Conservation (phyloP, 2,888 invertebrate genomes). For the Cabera pusaria region DNA sequence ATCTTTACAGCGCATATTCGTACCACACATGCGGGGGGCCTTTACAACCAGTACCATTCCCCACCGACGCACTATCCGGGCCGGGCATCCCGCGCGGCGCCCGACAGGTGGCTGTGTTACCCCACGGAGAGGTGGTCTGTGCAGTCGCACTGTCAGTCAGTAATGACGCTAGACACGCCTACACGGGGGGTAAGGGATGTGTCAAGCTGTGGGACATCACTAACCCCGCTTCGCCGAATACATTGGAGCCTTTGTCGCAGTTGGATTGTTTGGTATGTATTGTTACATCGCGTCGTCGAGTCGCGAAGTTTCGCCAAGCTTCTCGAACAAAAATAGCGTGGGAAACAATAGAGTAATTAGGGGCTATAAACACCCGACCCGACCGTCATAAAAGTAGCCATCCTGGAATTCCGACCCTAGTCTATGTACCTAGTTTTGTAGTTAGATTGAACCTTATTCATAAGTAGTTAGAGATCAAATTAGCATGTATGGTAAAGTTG, state of each 20-base stretch:
- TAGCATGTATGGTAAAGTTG: too few species aligned
- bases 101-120: slow-evolving; percentile 93
- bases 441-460: too few species aligned
- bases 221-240: slow-evolving; percentile 91
- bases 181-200: slow-evolving; percentile 98
- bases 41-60: slow-evolving; percentile 96
- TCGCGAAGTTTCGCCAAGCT: too few species aligned
- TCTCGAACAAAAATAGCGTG: too few species aligned
- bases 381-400: too few species aligned
- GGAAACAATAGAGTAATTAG: too few species aligned
- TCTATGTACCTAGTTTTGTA: too few species aligned
- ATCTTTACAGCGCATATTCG: slow-evolving; percentile 90
- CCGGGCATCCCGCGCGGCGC: slow-evolving; percentile 97
- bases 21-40: slow-evolving; percentile 96
- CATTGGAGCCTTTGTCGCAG: slow-evolving; percentile 95
- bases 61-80: slow-evolving; percentile 95
- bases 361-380: too few species aligned
- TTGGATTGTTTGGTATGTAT: slow-evolving; percentile 91
- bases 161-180: slow-evolving; percentile 94
- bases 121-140: slow-evolving; percentile 98
- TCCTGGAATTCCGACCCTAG: too few species aligned
- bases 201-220: slow-evolving; percentile 98
- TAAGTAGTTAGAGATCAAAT: too few species aligned
- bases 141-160: slow-evolving; percentile 94
- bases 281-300: too few species aligned